A percentile compares a stretch with the other conserved stretches of the same genome.
Conservation (phyloP, 2,113 vertebrate genomes). For the Hemibagrus wyckioides region DNA sequence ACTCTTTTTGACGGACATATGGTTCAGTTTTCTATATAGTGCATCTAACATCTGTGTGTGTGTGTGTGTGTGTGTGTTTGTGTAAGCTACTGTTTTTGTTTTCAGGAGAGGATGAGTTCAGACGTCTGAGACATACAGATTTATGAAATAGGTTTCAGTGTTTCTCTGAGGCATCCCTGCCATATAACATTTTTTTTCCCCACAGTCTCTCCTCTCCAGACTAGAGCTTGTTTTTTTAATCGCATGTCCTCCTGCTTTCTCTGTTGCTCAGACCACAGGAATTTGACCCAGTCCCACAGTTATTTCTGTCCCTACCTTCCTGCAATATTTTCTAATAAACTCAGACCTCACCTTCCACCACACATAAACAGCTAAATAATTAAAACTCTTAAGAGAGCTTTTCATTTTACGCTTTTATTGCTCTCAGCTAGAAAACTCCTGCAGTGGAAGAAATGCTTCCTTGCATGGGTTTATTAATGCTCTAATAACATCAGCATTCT, state of each 20-base stretch:
- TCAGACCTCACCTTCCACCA: background rate
- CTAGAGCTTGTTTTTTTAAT: background rate
- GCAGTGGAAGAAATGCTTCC: background rate
- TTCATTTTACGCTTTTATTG: background rate
- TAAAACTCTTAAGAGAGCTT: background rate
- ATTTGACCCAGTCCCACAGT: background rate
- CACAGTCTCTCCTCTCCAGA: constrained; percentile 21
- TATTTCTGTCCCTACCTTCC: background rate
- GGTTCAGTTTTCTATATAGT: background rate
- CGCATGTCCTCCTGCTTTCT: background rate
- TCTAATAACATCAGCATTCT: background rate
- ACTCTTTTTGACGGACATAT: background rate
- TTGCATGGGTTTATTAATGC: background rate
- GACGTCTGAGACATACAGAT: background rate
- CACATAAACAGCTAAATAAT: constrained; percentile 5
- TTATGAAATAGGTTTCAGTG: constrained; percentile 27
- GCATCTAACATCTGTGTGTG: constrained; percentile 11
- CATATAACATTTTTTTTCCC: constrained; percentile 53
- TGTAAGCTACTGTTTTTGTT: background rate
- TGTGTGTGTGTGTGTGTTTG: background rate
- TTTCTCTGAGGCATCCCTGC: constrained; percentile 55
- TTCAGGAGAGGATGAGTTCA: background rate
- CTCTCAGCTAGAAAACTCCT: constrained; percentile 29
- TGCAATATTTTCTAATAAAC: constrained; percentile 12
- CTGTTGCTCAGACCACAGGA: background rate